These are phyloP conservation scores for Lochmaea crataegi DNA, from an alignment of 2,888 invertebrate species.

Conservation along the genomic window DNA sequence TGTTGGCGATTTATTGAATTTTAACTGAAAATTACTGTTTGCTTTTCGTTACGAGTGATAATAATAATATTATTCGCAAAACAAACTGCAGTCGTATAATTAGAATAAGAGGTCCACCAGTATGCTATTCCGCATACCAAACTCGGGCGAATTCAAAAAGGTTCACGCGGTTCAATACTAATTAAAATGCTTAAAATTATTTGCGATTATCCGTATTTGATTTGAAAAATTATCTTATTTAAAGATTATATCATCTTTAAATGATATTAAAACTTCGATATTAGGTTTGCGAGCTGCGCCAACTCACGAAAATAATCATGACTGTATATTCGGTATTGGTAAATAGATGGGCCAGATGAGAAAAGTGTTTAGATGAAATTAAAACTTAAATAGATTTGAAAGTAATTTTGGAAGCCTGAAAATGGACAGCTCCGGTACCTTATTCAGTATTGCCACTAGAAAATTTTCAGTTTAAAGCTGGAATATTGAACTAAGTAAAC, in stretches of 20 bases:
- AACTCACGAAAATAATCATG: neutral
- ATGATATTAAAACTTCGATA: neutral
- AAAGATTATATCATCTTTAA: too few species aligned
- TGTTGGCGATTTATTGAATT: too few species aligned
- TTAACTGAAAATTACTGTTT: too few species aligned
- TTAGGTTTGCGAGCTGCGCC: neutral
- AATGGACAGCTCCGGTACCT: too few species aligned
- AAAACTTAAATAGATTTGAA: too few species aligned
- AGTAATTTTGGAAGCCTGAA: too few species aligned
- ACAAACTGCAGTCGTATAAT: neutral
- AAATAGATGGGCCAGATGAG: neutral
- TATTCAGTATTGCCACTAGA: too few species aligned
- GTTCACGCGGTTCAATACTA: slow-evolving; percentile 6
- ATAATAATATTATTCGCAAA: neutral
- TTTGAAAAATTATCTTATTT: neutral
- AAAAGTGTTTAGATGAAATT: neutral
- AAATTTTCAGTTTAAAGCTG: too few species aligned
- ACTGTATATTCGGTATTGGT: neutral
- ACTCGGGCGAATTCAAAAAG: slow-evolving; percentile 7
- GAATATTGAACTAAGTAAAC: too few species aligned
- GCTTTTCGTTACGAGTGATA: neutral
- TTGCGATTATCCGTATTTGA: neutral
- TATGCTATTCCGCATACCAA: slow-evolving; percentile 21
- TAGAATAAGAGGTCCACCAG: slow-evolving; percentile 14
- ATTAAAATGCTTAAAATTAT: neutral